Percentiles rank a stretch among this genome's conserved stretches.
phyloP scores from a whole-genome alignment of 2,888 invertebrate species.

The Ichneumoninae sp. region DNA sequence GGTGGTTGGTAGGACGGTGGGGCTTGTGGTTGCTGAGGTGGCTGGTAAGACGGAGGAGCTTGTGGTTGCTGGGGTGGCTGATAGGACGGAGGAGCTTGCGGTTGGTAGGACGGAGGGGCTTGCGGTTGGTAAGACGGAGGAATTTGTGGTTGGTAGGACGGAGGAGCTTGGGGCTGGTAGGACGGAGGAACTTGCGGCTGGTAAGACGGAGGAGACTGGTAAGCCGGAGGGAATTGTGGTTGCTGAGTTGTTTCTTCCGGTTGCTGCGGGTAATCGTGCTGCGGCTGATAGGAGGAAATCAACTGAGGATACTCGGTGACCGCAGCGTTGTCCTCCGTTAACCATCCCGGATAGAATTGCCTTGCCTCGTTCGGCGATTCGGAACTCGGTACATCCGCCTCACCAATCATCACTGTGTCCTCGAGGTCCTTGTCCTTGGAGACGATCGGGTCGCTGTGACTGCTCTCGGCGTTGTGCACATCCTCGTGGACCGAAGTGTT shows the following conservation, averaged over 20 bases:
- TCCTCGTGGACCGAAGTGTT: slow-evolving; percentile 64
- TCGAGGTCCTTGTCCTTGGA: slow-evolving; percentile 37
- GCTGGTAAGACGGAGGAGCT: slow-evolving; percentile 32
- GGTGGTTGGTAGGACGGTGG: slow-evolving; percentile 60
- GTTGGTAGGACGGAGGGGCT: not conserved
- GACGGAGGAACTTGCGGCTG: not conserved
- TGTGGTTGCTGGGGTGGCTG: slow-evolving; percentile 50
- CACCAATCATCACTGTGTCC: slow-evolving; percentile 43
- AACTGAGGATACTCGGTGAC: slow-evolving; percentile 75
- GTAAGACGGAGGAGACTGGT: not conserved
- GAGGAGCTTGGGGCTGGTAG: not conserved
- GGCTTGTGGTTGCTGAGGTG: slow-evolving; percentile 32
- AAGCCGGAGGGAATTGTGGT: not conserved
- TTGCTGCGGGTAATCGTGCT: not conserved
- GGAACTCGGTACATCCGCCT: slow-evolving; percentile 41
- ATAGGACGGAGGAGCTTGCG: slow-evolving; percentile 58
- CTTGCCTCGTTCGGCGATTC: slow-evolving; percentile 56
- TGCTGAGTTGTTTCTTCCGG: not conserved
- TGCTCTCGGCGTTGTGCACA: slow-evolving; percentile 73
- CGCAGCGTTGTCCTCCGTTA: slow-evolving; percentile 7
- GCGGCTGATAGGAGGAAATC: slow-evolving; percentile 48
- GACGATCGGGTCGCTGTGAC: slow-evolving; percentile 61
- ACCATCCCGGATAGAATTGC: slow-evolving; percentile 74
- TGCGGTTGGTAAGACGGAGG: slow-evolving; percentile 6
- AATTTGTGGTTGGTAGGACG: not conserved